These are phyloP conservation scores for Andricus curvator DNA, from an alignment of 2,888 invertebrate species.

Conservation along the genomic window DNA sequence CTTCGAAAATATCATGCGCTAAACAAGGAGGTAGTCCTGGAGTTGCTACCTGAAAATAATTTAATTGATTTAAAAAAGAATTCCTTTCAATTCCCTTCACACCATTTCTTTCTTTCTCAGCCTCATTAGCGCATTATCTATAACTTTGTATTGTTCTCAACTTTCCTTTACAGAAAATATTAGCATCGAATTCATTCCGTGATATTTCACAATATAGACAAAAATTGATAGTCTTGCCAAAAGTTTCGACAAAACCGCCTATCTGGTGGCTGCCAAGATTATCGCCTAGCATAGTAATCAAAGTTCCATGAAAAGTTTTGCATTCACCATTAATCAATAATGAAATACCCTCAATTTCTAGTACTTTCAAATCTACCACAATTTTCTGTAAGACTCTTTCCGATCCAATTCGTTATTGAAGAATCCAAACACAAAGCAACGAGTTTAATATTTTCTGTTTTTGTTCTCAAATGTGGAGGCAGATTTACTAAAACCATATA, in stretches of 20 bases:
- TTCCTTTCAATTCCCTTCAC: conserved; percentile 52
- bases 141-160: neutral
- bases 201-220: conserved; percentile 58
- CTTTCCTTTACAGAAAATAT: neutral
- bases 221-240: conserved; percentile 55
- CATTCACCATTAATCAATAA: no score
- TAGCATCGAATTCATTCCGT: neutral
- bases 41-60: conserved; percentile 55
- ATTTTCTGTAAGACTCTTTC: no score
- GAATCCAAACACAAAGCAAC: no score
- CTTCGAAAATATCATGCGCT: conserved; percentile 55
- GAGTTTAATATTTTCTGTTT: no score
- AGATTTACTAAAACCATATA: no score
- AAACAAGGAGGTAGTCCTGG: conserved; percentile 46
- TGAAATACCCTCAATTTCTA: no score
- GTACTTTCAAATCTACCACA: no score
- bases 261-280: conserved; percentile 58
- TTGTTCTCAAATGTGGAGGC: no score
- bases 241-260: conserved; percentile 63
- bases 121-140: neutral
- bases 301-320: no score
- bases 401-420: no score
- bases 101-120: conserved; percentile 3
- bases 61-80: conserved; percentile 54
- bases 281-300: no score